Base-by-base conservation (phyloP, 2,113 vertebrate species). In the Hippopotamus amphibius region DNA sequence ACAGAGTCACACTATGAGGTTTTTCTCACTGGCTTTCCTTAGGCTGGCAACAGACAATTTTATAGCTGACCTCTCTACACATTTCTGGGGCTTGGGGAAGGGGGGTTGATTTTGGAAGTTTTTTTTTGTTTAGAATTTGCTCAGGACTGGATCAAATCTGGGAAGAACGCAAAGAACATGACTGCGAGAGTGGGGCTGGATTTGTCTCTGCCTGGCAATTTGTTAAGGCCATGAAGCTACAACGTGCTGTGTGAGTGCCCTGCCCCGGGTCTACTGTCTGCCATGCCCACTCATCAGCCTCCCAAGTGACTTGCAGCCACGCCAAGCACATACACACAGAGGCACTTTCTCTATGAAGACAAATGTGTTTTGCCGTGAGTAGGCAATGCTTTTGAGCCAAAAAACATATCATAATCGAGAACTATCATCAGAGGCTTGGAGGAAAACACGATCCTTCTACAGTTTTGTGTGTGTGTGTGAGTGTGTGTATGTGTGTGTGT, bases 331-430 rank as follows among this genome's bases (percentile, higher is more conserved):
- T 66, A 93, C 19, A 33, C 30, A 43, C 12, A 0, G 43, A 81
- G n/a, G 81, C 80, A 11, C 86, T 43, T 63, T 33, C 95, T 93
- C 96, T 26, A 12, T 92, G 59, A 98, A 97, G 96, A 97, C 6
- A 97, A 93, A 96, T 66, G 92, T 93, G 22, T 37, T 94, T 80
- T 77, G 10, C 95, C 0, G 0, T 37, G 41, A 89, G 65, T 7
- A 7, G 83, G 87, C 93, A 71, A 57, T 48, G 90, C 66, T 88
- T 88, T 53, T 37, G 87, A 33, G 76, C 28, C 15, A 63, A 43
- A 0, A 2, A 69, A 63, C 16, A 4, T 41, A 41, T 82, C 19
- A 2, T 48, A 69, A 74, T 88, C 66, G 95, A 92, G 68, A 93
- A 21, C 12, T 5, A 16, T 81, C 59, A 89, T 89, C 85, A 37